Percentiles rank a stretch among this genome's conserved stretches.
Evolutionary conservation across 2,113 vertebrate species (phyloP).

Genomic region (Alligator mississippiensis): DNA sequence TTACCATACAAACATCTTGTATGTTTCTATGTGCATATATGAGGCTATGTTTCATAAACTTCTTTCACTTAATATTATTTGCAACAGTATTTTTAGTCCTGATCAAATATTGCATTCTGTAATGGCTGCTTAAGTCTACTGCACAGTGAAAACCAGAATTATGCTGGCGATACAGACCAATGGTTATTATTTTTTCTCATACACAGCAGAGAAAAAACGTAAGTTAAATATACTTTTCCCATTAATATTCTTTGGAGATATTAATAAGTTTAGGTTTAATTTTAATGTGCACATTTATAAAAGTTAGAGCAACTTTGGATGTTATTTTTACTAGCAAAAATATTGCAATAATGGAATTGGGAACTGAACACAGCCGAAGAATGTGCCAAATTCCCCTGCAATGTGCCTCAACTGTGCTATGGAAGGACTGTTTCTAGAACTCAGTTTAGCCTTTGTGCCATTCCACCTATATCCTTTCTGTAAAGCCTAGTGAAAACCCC

Average conservation of each 20-base stretch:
- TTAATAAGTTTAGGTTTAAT: neutral
- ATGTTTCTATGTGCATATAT: neutral
- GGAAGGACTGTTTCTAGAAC: neutral
- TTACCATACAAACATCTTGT: neutral
- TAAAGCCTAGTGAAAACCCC: neutral
- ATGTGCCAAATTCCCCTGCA: neutral
- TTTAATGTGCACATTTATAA: neutral
- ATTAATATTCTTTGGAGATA: neutral
- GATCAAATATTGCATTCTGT: neutral
- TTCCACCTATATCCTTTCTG: neutral
- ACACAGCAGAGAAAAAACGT: neutral
- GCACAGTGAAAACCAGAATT: neutral
- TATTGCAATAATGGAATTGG: neutral
- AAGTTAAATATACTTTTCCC: neutral
- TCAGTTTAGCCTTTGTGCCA: neutral
- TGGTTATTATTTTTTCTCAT: neutral
- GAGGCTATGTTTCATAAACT: neutral
- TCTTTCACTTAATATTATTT: neutral
- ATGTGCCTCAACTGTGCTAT: neutral
- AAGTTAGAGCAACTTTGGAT: neutral
- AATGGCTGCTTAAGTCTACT: neutral
- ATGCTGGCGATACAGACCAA: rapidly evolving
- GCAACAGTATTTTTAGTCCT: too few relatives aligned
- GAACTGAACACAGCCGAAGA: neutral
- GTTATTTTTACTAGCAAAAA: neutral